These are phyloP conservation scores for Champsocephalus gunnari DNA, from an alignment of 2,797 vertebrate genomes.

Conservation along the genomic window DNA sequence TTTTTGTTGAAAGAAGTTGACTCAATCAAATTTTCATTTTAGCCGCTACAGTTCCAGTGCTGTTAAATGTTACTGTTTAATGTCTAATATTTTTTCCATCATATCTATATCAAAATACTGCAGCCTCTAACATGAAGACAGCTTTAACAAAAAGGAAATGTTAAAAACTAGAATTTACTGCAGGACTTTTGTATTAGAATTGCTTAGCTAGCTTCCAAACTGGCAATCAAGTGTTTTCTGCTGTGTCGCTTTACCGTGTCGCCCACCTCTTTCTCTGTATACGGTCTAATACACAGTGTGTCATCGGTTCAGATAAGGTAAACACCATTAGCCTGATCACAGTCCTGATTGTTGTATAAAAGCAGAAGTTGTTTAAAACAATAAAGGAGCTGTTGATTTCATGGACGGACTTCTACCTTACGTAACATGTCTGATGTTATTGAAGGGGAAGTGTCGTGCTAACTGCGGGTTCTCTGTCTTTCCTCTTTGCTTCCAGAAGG, in stretches of 20 bases:
- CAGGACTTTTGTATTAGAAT: background rate
- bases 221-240: background rate
- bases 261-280: background rate
- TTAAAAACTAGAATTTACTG: background rate
- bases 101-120: background rate
- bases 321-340: constrained; percentile 14
- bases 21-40: too few relatives aligned
- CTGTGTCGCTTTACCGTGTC: constrained; percentile 3
- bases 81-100: background rate
- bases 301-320: background rate
- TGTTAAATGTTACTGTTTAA: background rate
- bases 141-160: background rate
- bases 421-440: constrained; percentile 6
- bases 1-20: too few relatives aligned
- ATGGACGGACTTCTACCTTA: background rate
- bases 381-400: constrained; percentile 32
- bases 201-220: background rate
- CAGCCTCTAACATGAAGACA: too few relatives aligned
- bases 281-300: background rate
- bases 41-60: too few relatives aligned
- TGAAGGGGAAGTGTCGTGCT: constrained; percentile 6
- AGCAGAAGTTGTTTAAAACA: constrained; percentile 38
- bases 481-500: constrained; percentile 46
- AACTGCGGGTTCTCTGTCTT: constrained; percentile 56
- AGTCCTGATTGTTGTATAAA: constrained; percentile 18